Conservation (phyloP, 2,113 vertebrate species). For the Proteles cristata region DNA sequence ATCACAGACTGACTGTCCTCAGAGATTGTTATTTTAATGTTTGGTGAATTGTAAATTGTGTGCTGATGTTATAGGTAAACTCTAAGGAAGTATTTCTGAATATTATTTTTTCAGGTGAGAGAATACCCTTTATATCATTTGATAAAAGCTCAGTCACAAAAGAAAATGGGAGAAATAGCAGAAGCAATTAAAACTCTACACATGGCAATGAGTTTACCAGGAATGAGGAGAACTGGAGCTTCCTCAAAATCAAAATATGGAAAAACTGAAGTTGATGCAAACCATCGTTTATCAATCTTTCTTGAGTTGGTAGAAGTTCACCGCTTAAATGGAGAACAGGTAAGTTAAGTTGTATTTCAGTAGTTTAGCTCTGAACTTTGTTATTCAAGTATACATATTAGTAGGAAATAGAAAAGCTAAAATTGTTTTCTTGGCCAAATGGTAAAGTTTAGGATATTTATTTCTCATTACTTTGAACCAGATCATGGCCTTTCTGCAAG, state of each 20-base stretch:
- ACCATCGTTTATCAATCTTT: slow-evolving; percentile 93
- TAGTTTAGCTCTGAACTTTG: not conserved
- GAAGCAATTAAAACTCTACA: slow-evolving; percentile 97
- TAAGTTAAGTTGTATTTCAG: slow-evolving; percentile 73
- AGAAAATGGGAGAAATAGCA: slow-evolving; percentile 92
- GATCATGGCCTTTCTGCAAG: not conserved
- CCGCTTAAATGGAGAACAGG: slow-evolving; percentile 95
- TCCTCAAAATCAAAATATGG: slow-evolving; percentile 90
- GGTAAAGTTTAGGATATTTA: slow-evolving; percentile 29
- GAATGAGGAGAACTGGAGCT: slow-evolving; percentile 88
- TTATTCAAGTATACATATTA: not conserved
- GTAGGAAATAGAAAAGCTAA: slow-evolving; percentile 31
- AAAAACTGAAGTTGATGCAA: slow-evolving; percentile 88
- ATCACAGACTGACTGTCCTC: not conserved
- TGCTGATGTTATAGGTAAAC: not conserved
- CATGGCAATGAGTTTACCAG: slow-evolving; percentile 95
- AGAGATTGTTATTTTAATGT: not conserved
- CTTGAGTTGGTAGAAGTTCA: slow-evolving; percentile 95
- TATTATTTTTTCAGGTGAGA: slow-evolving; percentile 88
- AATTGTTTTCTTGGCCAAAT: not conserved
- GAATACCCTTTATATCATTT: slow-evolving; percentile 96
- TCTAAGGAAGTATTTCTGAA: slow-evolving; percentile 24
- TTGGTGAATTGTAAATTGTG: not conserved
- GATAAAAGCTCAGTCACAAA: slow-evolving; percentile 95
- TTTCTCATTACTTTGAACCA: slow-evolving; percentile 25